Conservation (phyloP, 2,113 vertebrate genomes). For the Thomomys bottae region DNA sequence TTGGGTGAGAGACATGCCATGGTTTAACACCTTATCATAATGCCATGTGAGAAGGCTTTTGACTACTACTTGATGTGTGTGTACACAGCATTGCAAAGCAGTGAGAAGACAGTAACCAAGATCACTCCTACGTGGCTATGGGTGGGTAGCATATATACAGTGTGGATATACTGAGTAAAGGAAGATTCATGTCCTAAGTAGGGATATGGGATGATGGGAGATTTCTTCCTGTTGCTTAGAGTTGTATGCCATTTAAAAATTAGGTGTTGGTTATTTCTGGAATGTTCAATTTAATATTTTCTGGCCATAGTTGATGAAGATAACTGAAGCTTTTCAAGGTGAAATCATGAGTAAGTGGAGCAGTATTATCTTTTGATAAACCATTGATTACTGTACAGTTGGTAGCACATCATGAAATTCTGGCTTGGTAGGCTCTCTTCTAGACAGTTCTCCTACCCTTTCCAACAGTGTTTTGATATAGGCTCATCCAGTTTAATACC, state of each 20-base stretch:
- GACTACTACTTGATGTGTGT: neutral
- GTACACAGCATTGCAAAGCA: neutral
- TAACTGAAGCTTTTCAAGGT: neutral
- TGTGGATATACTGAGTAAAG: neutral
- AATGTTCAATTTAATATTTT: neutral
- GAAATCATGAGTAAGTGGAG: neutral
- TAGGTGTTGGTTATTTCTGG: neutral
- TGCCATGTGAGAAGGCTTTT: no score
- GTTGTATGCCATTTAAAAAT: neutral
- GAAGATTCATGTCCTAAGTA: neutral
- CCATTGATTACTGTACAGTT: neutral
- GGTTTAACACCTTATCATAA: neutral
- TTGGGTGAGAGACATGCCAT: neutral
- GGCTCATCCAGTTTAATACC: neutral
- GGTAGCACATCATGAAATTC: constrained; percentile 1
- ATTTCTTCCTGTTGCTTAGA: neutral
- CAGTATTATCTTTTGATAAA: neutral
- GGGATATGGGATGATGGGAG: neutral
- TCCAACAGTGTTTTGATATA: neutral
- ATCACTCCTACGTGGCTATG: neutral
- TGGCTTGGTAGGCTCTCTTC: neutral
- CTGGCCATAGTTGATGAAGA: neutral
- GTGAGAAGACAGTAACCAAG: neutral
- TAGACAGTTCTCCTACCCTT: neutral
- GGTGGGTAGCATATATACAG: neutral